Percentiles rank a stretch among this genome's conserved stretches.
Evolutionary conservation across 2,797 vertebrate species (phyloP).

Genomic region (Gambelia wislizenii): DNA sequence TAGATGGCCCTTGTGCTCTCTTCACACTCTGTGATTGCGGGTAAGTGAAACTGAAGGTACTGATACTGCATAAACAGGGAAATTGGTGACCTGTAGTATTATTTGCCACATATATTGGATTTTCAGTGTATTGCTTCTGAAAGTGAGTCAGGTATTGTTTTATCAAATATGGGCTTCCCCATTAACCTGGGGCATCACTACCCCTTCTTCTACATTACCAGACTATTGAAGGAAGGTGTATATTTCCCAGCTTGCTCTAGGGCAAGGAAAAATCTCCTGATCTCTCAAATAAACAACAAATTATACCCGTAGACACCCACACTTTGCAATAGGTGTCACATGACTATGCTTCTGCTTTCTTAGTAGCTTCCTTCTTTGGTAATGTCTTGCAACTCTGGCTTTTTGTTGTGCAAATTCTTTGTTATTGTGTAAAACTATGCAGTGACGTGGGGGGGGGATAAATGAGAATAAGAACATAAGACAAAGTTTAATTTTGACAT

Average conservation of each 20-base stretch:
- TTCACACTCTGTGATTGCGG: no score
- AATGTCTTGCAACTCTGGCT: background rate
- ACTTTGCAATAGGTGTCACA: background rate
- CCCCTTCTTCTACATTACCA: background rate
- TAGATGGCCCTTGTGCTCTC: no score
- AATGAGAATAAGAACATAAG: background rate
- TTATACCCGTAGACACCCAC: conserved; percentile 10
- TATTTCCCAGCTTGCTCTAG: background rate
- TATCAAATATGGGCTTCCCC: background rate
- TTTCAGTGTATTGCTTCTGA: background rate
- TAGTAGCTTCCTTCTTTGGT: conserved; percentile 62
- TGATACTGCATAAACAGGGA: no score
- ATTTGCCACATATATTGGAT: no score
- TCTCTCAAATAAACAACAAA: conserved; percentile 28
- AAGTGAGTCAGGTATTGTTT: background rate
- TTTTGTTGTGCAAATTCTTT: conserved; percentile 7
- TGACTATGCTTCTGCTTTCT: conserved; percentile 48
- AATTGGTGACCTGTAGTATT: no score
- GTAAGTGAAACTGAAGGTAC: no score
- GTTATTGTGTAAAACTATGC: conserved; percentile 6
- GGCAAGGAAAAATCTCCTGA: background rate
- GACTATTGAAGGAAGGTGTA: background rate
- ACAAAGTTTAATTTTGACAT: background rate
- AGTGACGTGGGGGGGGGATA: background rate
- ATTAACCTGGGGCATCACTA: no score